Conservation (phyloP, 2,797 vertebrate species). For the Aselliscus stoliczkanus region DNA sequence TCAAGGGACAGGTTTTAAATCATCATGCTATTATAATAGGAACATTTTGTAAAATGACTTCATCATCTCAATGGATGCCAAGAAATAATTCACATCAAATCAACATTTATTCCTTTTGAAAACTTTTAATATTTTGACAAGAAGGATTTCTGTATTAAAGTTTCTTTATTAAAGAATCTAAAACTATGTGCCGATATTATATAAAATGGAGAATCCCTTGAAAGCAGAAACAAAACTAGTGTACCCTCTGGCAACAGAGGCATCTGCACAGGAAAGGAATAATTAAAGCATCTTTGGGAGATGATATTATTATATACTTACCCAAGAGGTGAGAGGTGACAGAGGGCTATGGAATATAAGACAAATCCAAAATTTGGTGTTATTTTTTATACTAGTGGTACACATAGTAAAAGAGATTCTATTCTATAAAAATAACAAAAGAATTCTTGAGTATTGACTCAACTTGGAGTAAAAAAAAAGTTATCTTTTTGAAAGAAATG, state of each 20-base stretch:
- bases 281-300: not conserved
- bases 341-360: not conserved
- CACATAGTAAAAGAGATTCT: not conserved
- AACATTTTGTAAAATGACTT: constrained; percentile 7
- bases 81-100: not conserved
- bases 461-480: not conserved
- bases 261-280: not conserved
- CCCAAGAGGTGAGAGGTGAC: not conserved
- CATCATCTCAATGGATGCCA: not conserved
- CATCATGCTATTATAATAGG: not conserved
- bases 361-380: not conserved
- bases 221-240: not conserved
- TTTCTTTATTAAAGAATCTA: not conserved
- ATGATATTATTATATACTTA: not conserved
- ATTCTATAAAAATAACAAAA: constrained; percentile 16
- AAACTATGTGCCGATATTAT: not conserved
- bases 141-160: not conserved
- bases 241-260: not conserved
- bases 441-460: constrained; percentile 37
- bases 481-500: constrained; percentile 16
- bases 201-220: not conserved
- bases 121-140: constrained; percentile 31
- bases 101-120: constrained; percentile 2
- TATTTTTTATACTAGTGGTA: not conserved
- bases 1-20: not conserved